Evolutionary conservation across 2,888 invertebrate genomes (phyloP), one percentile per base, ranked within the genome.

Genomic region (Ferrisia virgata): DNA sequence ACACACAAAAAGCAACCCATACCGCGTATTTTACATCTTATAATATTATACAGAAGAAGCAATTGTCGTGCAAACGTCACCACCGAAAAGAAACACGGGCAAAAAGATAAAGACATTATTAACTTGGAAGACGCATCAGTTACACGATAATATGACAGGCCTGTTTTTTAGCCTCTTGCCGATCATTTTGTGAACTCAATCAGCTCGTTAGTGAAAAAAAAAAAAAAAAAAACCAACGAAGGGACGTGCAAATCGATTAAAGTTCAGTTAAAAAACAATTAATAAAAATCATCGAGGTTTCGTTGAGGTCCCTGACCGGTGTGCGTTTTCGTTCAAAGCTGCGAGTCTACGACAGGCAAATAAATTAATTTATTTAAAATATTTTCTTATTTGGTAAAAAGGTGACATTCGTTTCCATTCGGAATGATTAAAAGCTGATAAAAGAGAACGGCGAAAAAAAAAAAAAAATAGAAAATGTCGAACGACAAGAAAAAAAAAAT

Each of bases 401-500:
- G 33, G 36, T 72, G 72, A 36, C 72, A 33, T 72, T 72, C 64
- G 64, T 25, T 72, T 72, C 72, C 72, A 33, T 72, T 72, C 72
- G 33, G 13, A 72, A 72, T 72, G 72, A 72, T 72, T 72, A 72
- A 72, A 72, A 72, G 72, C 36, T 72, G 72, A 72, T 72, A 72
- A 18, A 64, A 64, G n/a, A 78, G 39, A 47, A n/a, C 22, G 39
- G n/a, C n/a, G n/a, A n/a, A n/a, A n/a, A n/a, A 40, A 13, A 40
- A 40, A 40, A 36, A 72, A 76, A 79, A 79, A 47, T 47, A 40
- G 15, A 47, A 43, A 43, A 64, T 81, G 84, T 22, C 69, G 78
- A 83, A 86, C 86, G 85, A 86, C 33, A 85, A 86, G 85, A 64
- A 85, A 85, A 85, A 85, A 64, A 85, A 85, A 85, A 85, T 15